Base-by-base conservation (phyloP, 2,113 vertebrate species). In the Halcyon senegalensis region DNA sequence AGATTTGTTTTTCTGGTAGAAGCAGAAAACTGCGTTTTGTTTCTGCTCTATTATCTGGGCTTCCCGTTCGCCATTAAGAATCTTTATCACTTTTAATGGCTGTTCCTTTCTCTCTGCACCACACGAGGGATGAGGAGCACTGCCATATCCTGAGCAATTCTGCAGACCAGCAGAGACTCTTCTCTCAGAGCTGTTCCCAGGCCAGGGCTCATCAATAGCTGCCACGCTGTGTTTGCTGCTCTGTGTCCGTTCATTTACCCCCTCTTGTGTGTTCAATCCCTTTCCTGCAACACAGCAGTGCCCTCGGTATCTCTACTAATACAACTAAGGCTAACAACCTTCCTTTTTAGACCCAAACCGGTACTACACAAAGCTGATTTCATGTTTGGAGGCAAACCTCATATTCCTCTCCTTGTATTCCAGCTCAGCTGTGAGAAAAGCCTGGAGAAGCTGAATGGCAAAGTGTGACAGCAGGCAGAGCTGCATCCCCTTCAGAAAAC, bases 31-130 rank as follows among this genome's bases (percentile, higher is more conserved):
- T 66, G 37, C 69, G 64, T 96, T 94, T 89, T 89, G 46, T 63
- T 77, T 75, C 51, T 0, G 0, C 55, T 92, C 76, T 72, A 75
- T 95, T 92, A 81, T 72, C 33, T 60, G 48, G 35, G 73, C 35
- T 94, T 95, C 59, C 43, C 68, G 63, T 86, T 94, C 95, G 76
- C 92, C 75, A 84, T 75, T 72, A 91, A 72, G 72, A 63, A 50
- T 85, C 63, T 88, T 93, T 63, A 75, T 90, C 76, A 41, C 56
- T 92, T 92, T 56, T 84, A 93, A 87, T 66, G 80, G 60, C 73
- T 93, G 56, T 37, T 86, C 35, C 33, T 90, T 97, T 95, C 70
- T 87, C 33, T 86, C 51, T 2, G 6, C 76, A 53, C 89, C 72
- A 83, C 46, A 55, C 0, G 17, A 76, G 77, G 41, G 67, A 91